Evolutionary conservation across 2,797 vertebrate species (phyloP), one percentile per base, ranked within the genome.

Genomic region (Cossypha dichroa): DNA sequence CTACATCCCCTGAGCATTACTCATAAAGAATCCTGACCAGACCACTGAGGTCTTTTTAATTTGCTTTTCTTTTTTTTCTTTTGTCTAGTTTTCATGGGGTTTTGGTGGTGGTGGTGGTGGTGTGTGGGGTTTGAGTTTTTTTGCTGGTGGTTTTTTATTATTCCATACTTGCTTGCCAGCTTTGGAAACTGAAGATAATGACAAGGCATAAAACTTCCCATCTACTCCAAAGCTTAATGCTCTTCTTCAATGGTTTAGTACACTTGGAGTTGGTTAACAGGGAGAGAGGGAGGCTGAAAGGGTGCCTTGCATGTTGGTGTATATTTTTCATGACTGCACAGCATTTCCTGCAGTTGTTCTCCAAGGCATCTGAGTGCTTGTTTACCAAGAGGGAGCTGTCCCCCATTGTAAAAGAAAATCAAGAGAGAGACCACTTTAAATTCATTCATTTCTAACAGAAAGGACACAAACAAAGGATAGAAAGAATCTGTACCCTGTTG

Each of bases 361-460:
- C 46, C 56, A 69, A 74, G 23, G 38, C 25, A 28, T 81, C 66
- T 80, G 60, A 95, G 46, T 49, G 5, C 31, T 73, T 93, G 36
- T 90, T 96, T 95, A 90, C 63, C 45, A 64, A 25, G 26, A 90
- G 23, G 51, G 49, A 93, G 78, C 92, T 92, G 75, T 82, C 55
- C 33, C 28, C 41, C 28, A 25, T 46, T 84, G 52, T 87, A 79
- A 89, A 87, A 52, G n/a, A 23, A 52, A 66, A 69, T 23, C 28
- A 72, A 79, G 63, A 70, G n/a, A 38, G 14, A 83, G 3, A 74
- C 11, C 13, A 19, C 15, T 18, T 62, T 63, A 55, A 52, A 87
- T 67, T 48, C 22, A 69, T 94, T 90, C 51, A 82, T 74, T 54
- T 38, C 29, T 54, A 51, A 11, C n/a, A 87, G 22, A 92, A 92